Evolutionary conservation across 1,140 invertebrate genomes (phyloP).

Genomic region (Drosophila seguyi): DNA sequence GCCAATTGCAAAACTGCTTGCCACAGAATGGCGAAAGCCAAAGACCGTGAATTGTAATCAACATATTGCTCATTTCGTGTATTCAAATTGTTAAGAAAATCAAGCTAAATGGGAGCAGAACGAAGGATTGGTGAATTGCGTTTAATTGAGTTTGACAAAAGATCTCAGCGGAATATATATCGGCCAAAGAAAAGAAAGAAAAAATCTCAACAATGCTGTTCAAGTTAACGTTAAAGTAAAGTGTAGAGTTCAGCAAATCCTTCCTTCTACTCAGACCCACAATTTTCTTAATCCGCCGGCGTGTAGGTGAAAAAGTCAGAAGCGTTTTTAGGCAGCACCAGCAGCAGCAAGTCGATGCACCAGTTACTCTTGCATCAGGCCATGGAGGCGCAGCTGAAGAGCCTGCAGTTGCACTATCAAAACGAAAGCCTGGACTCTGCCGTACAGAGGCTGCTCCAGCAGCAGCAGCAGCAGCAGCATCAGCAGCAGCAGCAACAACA

Average conservation of each 20-base stretch:
- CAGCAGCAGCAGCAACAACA: conserved; percentile 47
- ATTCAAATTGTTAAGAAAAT: conserved; percentile 44
- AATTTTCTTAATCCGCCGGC: conserved; percentile 61
- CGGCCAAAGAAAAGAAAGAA: conserved; percentile 85
- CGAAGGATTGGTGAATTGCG: conserved; percentile 72
- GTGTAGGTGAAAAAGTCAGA: conserved; percentile 70
- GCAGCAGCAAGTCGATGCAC: conserved; percentile 61
- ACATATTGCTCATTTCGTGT: conserved; percentile 15
- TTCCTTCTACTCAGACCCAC: conserved; percentile 75
- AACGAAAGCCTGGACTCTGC: conserved; percentile 64
- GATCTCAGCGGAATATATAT: conserved; percentile 73
- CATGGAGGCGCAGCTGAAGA: conserved; percentile 71
- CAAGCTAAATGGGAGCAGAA: conserved; percentile 61
- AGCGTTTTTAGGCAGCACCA: conserved; percentile 44
- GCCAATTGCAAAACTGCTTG: conserved; percentile 70
- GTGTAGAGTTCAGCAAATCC: conserved; percentile 68
- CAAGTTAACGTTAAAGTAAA: conserved; percentile 24
- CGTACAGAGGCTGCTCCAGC: conserved; percentile 68
- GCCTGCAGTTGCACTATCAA: conserved; percentile 63
- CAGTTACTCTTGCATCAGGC: conserved; percentile 70
- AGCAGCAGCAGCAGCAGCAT: conserved; percentile 67
- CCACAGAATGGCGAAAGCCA: conserved; percentile 5
- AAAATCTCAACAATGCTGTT: conserved; percentile 85
- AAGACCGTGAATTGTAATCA: conserved; percentile 7
- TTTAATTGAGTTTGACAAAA: conserved; percentile 46